A percentile compares a stretch with the other conserved stretches of the same genome.
phyloP scores from a whole-genome alignment of 2,888 invertebrate species.

The Noctua fimbriata region DNA sequence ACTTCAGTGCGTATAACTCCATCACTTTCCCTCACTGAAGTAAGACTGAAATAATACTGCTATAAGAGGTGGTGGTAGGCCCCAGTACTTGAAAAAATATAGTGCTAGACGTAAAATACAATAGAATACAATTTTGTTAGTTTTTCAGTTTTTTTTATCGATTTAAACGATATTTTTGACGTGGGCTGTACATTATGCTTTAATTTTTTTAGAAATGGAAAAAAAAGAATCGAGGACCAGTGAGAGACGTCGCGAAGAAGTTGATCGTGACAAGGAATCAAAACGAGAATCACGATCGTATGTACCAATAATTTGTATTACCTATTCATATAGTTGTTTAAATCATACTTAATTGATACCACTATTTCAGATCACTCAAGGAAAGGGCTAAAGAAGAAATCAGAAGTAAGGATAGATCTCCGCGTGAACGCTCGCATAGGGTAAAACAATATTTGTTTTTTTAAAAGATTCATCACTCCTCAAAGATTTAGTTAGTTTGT shows the following conservation, averaged over 20 bases:
- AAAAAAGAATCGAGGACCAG: constrained; percentile 82
- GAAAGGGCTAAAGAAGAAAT: constrained; percentile 92
- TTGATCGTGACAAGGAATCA: constrained; percentile 84
- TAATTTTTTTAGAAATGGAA: constrained; percentile 76
- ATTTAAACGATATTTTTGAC: not conserved
- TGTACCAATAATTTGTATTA: constrained; percentile 58
- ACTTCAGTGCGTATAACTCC: not conserved
- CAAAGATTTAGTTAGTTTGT: not conserved
- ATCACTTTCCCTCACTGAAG: not conserved
- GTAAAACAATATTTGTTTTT: constrained; percentile 69
- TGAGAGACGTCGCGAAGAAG: constrained; percentile 84
- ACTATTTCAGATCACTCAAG: constrained; percentile 83
- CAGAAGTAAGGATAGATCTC: constrained; percentile 90
- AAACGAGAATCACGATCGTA: constrained; percentile 87
- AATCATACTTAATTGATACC: not conserved
- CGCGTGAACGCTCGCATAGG: constrained; percentile 86
- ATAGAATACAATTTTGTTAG: not conserved
- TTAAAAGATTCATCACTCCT: not conserved
- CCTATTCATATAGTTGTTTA: not conserved
- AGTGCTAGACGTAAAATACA: not conserved
- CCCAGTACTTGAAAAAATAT: not conserved
- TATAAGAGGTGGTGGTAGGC: not conserved
- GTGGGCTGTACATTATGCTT: not conserved
- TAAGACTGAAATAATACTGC: not conserved
- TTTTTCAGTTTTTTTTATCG: not conserved